Percentiles rank a stretch among this genome's conserved stretches.
These are phyloP conservation scores for Rhabdomys pumilio DNA, from an alignment of 2,797 vertebrate genomes.

Conservation along the genomic window DNA sequence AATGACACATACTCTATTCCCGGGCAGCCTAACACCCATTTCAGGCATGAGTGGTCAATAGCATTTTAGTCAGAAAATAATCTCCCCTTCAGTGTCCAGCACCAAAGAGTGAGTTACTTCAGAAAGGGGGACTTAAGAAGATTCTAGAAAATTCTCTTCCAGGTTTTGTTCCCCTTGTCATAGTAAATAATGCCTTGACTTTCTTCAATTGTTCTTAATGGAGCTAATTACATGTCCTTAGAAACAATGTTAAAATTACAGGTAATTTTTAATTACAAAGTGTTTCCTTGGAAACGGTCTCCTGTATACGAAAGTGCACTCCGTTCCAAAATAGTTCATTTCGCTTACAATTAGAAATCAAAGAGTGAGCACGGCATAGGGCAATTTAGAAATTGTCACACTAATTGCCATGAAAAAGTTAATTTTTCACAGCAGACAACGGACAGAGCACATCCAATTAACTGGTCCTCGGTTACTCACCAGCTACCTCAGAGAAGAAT, in stretches of 20 bases:
- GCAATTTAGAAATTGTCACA: slow-evolving; percentile 83
- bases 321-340: slow-evolving; percentile 87
- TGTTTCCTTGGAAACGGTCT: slow-evolving; percentile 87
- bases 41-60: slow-evolving; percentile 54
- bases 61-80: slow-evolving; percentile 72
- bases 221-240: slow-evolving; percentile 89
- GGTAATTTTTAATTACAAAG: slow-evolving; percentile 89
- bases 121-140: slow-evolving; percentile 83
- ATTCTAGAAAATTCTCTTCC: slow-evolving; percentile 85
- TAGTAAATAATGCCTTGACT: slow-evolving; percentile 84
- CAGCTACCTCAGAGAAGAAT: slow-evolving; percentile 84
- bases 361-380: slow-evolving; percentile 79
- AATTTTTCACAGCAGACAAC: slow-evolving; percentile 82
- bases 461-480: slow-evolving; percentile 68
- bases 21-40: slow-evolving; percentile 32
- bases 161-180: slow-evolving; percentile 85
- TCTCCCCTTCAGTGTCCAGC: slow-evolving; percentile 78
- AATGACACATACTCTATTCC: slow-evolving; percentile 9
- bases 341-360: slow-evolving; percentile 85
- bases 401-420: slow-evolving; percentile 80
- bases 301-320: slow-evolving; percentile 82
- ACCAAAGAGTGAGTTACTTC: slow-evolving; percentile 84
- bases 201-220: slow-evolving; percentile 85
- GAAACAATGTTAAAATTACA: slow-evolving; percentile 88
- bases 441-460: slow-evolving; percentile 79